A percentile compares a stretch with the other conserved stretches of the same genome.
phyloP scores from a whole-genome alignment of 92 coral and sea anemone genomes.

The Porites evermanni region DNA sequence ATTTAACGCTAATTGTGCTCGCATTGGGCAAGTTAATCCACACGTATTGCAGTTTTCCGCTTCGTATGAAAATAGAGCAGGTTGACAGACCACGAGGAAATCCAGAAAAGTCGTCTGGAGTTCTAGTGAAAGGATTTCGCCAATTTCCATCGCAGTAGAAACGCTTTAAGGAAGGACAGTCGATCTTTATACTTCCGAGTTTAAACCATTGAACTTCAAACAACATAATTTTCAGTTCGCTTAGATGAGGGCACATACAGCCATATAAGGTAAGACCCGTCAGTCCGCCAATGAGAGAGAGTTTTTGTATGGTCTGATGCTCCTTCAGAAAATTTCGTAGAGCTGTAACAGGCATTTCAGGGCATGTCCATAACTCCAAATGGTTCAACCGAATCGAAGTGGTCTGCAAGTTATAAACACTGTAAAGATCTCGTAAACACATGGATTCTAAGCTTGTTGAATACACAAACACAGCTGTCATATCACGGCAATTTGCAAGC shows the following conservation, averaged over 20 bases:
- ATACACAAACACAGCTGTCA: constrained; percentile 27
- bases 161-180: constrained; percentile 29
- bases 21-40: constrained; percentile 43
- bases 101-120: constrained; percentile 1
- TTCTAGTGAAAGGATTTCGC: background rate
- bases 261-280: constrained; percentile 42
- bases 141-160: constrained; percentile 36
- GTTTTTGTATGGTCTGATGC: constrained; percentile 31
- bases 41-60: constrained; percentile 34
- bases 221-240: constrained; percentile 19
- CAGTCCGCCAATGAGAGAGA: constrained; percentile 34
- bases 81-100: constrained; percentile 37
- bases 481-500: constrained; percentile 26
- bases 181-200: constrained; percentile 39
- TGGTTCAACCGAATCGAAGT: constrained; percentile 14
- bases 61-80: constrained; percentile 32
- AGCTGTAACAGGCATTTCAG: constrained; percentile 30
- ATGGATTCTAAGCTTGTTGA: constrained; percentile 26
- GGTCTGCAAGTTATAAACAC: constrained; percentile 24
- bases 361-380: constrained; percentile 35
- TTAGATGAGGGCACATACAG: constrained; percentile 30
- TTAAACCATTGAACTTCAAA: constrained; percentile 11
- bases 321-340: constrained; percentile 22
- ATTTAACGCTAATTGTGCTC: constrained; percentile 38
- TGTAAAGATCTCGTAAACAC: constrained; percentile 31